These are phyloP conservation scores for Pollicipes pollicipes DNA, from an alignment of 1,140 invertebrate genomes.

Conservation along the genomic window DNA sequence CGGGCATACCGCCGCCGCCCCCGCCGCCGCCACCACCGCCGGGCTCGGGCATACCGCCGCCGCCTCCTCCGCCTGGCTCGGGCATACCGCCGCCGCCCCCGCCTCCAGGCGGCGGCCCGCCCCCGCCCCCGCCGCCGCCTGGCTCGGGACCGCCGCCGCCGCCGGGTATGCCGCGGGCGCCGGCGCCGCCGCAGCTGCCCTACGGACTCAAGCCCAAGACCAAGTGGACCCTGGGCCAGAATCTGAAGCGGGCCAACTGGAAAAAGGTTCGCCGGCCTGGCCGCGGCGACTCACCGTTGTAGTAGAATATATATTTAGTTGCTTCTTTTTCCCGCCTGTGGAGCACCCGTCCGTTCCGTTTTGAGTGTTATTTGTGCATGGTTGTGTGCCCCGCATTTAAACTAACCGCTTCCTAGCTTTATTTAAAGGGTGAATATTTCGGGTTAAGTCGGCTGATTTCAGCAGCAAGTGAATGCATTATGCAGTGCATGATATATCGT, in stretches of 20 bases:
- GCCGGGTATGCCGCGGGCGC: constrained; percentile 8
- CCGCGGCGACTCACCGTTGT: constrained; percentile 36
- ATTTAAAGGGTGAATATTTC: too few species aligned
- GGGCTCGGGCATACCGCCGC: constrained; percentile 32
- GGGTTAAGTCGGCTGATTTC: too few species aligned
- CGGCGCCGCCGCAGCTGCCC: constrained; percentile 39
- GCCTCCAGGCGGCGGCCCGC: constrained; percentile 26
- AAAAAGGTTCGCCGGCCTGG: constrained; percentile 55
- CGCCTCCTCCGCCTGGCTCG: constrained; percentile 35
- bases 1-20: too few species aligned
- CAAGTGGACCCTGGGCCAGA: constrained; percentile 66
- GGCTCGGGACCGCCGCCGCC: constrained; percentile 23
- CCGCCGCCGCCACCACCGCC: constrained; percentile 32
- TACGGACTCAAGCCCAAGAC: constrained; percentile 79
- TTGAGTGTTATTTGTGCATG: too few species aligned
- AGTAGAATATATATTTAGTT: background rate
- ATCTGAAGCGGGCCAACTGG: constrained; percentile 50
- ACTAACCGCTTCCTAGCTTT: too few species aligned
- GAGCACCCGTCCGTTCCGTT: background rate
- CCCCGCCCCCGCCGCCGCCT: constrained; percentile 34
- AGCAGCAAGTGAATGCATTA: too few species aligned
- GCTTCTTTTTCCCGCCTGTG: constrained; percentile 4
- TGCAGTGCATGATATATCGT: too few species aligned
- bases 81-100: constrained; percentile 34
- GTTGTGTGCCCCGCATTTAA: too few species aligned